Evolutionary conservation across 1,140 invertebrate species (phyloP), one percentile per base, ranked within the genome.

Genomic region (Drosophila parabipectinata): DNA sequence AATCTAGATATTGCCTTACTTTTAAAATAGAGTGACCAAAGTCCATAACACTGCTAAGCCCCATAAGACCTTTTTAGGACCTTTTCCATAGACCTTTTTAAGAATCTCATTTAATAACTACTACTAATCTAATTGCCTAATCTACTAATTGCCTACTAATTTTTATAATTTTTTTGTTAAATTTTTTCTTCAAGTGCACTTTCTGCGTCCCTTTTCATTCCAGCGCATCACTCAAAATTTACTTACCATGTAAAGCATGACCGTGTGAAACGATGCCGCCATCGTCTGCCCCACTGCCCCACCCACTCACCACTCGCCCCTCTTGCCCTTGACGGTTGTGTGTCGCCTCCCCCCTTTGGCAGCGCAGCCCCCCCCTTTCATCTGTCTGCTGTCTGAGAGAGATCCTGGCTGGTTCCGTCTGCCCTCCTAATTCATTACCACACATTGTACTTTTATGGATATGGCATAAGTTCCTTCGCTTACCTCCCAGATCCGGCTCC

Each of bases 391-490:
- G 48, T 32, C 61, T 41, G 45, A 45, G 15, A 18, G 30, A 44
- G 30, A 68, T 69, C 66, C 50, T 69, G 63, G 48, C 28, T 28
- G 34, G 30, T 30, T 57, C 44, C 8, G 10, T 39, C n/a, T 21
- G 18, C 39, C 54, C 32, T 18, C 44, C 32, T 24, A 55, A 69
- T 74, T 74, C 71, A 74, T 74, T 74, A 74, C 72, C 72, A 66
- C 72, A 74, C 72, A 75, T 75, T 75, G 72, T 75, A 75, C 71
- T 75, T 75, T 75, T 75, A 74, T 66, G 72, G 72, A 41, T 64
- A 52, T 64, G 52, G 59, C 47, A 63, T 72, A 73, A 69, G 66
- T 57, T 68, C 44, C 63, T 67, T 54, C 61, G 9, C 44, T 61
- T 45, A 67, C 37, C 61, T 26, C 18, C 44, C 39, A 41, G 50